Evolutionary conservation across 2,113 vertebrate genomes (phyloP).

Genomic region (Haemorhous mexicanus): DNA sequence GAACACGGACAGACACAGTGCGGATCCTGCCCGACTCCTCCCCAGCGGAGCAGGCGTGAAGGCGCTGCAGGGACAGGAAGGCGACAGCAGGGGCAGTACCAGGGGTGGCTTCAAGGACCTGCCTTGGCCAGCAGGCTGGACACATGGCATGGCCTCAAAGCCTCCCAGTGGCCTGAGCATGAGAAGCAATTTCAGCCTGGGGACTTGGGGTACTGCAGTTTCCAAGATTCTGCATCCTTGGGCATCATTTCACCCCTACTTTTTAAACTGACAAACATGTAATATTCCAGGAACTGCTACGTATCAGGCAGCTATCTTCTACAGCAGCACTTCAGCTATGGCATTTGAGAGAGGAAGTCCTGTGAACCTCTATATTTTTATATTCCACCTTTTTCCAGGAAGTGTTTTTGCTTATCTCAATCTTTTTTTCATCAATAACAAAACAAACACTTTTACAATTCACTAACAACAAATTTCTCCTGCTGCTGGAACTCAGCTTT

Average conservation of each 20-base stretch:
- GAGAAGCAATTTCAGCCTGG: background rate
- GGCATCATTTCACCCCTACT: background rate
- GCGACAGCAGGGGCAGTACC: fast-evolving
- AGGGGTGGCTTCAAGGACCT: background rate
- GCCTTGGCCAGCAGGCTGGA: fast-evolving
- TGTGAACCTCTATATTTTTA: background rate
- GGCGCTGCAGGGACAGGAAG: background rate
- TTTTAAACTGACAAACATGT: background rate
- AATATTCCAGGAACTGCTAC: background rate
- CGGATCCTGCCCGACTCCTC: fast-evolving
- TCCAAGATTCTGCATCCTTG: background rate
- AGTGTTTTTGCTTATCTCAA: background rate
- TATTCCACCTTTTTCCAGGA: background rate
- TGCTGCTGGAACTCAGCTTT: background rate
- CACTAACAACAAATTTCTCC: background rate
- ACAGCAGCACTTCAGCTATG: background rate
- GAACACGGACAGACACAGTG: fast-evolving
- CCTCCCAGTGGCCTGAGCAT: fast-evolving
- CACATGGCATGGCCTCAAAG: fast-evolving
- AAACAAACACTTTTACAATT: background rate
- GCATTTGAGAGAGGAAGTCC: background rate
- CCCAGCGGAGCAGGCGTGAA: fast-evolving
- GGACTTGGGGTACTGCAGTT: background rate
- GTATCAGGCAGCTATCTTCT: background rate
- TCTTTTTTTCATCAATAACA: background rate